Percentiles rank a stretch among this genome's conserved stretches.
phyloP scores from a whole-genome alignment of 2,797 vertebrate genomes.

The Sternotherus odoratus region DNA sequence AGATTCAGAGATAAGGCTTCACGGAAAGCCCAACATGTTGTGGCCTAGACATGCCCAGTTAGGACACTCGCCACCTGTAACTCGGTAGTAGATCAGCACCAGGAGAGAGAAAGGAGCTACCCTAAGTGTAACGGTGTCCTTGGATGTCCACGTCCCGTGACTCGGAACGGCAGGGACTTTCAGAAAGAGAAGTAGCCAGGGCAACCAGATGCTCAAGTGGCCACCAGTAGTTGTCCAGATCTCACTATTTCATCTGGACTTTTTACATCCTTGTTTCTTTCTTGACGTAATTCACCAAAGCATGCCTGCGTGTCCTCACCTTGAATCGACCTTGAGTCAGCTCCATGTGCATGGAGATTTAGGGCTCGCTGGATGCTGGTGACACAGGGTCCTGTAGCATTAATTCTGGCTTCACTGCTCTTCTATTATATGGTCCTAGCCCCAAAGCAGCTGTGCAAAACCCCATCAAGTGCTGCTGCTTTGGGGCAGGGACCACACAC shows the following conservation, averaged over 20 bases:
- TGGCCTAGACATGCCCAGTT: not conserved
- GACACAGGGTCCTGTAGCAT: not conserved
- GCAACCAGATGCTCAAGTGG: rapidly evolving
- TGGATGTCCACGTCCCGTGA: not conserved
- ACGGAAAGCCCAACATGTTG: not conserved
- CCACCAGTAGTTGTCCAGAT: not conserved
- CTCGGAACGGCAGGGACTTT: not conserved
- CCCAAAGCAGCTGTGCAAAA: no score
- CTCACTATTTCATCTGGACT: not conserved
- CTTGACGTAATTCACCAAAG: not conserved
- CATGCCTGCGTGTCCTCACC: not conserved
- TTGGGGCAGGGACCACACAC: not conserved
- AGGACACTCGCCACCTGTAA: conserved; percentile 32
- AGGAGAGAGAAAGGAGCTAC: not conserved
- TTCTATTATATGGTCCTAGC: no score
- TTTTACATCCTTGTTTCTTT: not conserved
- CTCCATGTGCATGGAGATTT: not conserved
- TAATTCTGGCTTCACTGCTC: not conserved
- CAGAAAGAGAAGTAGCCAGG: not conserved
- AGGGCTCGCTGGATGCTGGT: not conserved
- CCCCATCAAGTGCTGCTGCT: no score
- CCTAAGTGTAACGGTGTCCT: not conserved
- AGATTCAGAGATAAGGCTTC: not conserved
- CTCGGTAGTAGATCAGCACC: conserved; percentile 38
- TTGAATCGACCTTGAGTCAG: conserved; percentile 24